Conservation (phyloP, 2,113 vertebrate species). For the Oryctolagus cuniculus region DNA sequence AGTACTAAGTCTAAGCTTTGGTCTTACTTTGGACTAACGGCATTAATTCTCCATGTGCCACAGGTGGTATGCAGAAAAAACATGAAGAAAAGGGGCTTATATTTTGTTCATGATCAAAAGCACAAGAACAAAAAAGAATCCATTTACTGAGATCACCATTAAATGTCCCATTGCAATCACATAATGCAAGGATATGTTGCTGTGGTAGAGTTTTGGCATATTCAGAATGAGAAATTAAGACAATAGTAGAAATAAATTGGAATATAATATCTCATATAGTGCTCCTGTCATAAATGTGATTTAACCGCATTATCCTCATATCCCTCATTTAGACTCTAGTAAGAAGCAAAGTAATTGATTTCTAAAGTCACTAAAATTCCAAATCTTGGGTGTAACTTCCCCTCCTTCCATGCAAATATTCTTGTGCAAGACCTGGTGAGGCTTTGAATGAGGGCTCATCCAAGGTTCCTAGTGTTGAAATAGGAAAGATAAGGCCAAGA, state of each 20-base stretch:
- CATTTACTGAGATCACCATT: not conserved
- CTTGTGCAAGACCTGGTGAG: not conserved
- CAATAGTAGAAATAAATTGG: slow-evolving; percentile 6
- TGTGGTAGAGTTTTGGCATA: not conserved
- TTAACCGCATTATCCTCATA: not conserved
- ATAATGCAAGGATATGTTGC: not conserved
- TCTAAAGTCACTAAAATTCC: slow-evolving; percentile 12
- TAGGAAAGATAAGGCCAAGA: not conserved
- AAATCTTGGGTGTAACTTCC: not conserved
- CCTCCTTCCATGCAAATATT: not conserved
- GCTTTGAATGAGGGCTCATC: not conserved
- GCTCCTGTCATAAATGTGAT: slow-evolving; percentile 33
- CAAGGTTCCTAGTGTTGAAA: not conserved
- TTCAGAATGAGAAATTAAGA: slow-evolving; percentile 43
- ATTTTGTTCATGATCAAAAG: not conserved
- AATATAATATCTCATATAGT: slow-evolving; percentile 44
- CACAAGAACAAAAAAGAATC: not conserved
- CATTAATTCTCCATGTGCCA: not conserved
- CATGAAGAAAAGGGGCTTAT: not conserved
- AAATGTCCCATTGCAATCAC: not conserved
- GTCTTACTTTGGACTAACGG: not conserved
- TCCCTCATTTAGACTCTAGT: slow-evolving; percentile 47
- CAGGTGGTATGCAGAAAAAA: not conserved
- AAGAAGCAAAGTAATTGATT: slow-evolving; percentile 37
- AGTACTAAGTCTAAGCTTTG: not conserved